Base-by-base conservation (phyloP, 1,140 invertebrate species). In the Wiebesia pumilae region DNA sequence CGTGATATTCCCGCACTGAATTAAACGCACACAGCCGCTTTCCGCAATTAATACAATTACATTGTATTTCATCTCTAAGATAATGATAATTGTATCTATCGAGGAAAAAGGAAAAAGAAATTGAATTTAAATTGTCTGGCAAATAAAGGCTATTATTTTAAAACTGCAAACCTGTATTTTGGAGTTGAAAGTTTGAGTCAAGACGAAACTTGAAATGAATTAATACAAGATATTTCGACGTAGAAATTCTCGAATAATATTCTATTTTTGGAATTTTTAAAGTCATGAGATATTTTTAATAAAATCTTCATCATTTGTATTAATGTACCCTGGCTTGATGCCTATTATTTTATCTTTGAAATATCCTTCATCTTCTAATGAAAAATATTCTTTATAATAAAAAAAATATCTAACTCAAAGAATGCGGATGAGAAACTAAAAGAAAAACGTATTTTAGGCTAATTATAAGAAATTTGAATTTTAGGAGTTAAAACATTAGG, bases 41-140 rank as follows among this genome's bases (percentile, higher is more conserved):
- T 75, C 9, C 7, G 38, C 4, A 75, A 75, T n/a, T n/a, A n/a
- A n/a, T n/a, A n/a, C n/a, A n/a, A n/a, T 43, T 75, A 43, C 38
- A 75, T 43, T 75, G 38, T 75, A 35, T 43, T 38, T 27, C 24
- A 43, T 14, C 38, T 43, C 38, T n/a, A 21, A 75, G 43, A 24
- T n/a, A 43, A 75, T 43, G 9, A 43, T 75, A 75, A 75, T 75
- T 75, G 30, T 38, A 43, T 75, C 43, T 75, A 75, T 75, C n/a
- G 24, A n/a, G n/a, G n/a, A n/a, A n/a, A 75, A 27, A 12, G 38
- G 3, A n/a, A 75, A 75, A 75, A 38, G 19, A 75, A 43, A 75
- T 75, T 75, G 19, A 9, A n/a, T 75, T 75, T n/a, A n/a, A 75
- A 75, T 40, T 43, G 35, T n/a, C 38, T 75, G 35, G 38, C 40